Evolutionary conservation across 2,797 vertebrate genomes (phyloP).

Genomic region (Phoebastria nigripes): DNA sequence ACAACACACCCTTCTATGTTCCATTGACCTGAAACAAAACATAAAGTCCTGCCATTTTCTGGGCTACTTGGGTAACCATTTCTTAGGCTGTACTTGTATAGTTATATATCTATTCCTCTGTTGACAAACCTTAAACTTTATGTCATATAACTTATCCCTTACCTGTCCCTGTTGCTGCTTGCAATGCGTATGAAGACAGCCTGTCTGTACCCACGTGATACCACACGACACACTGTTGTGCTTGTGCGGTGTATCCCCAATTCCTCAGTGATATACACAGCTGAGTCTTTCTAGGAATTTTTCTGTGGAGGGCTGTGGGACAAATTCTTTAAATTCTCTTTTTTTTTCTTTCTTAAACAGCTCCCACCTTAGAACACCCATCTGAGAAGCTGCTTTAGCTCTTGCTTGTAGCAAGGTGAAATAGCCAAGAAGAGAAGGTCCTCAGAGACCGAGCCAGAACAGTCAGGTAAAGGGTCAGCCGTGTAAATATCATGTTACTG

Average conservation of each 20-base stretch:
- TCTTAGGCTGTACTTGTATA: not conserved
- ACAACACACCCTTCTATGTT: not conserved
- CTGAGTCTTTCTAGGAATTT: not conserved
- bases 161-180: not conserved
- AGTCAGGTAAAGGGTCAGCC: not conserved
- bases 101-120: not conserved
- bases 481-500: not conserved
- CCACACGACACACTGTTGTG: not conserved
- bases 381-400: not conserved
- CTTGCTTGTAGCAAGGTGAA: not conserved
- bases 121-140: not conserved
- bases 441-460: not conserved
- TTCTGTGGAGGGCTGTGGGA: not conserved
- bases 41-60: not conserved
- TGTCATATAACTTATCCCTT: not conserved
- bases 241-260: not conserved
- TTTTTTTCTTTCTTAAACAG: not conserved
- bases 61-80: not conserved
- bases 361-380: not conserved
- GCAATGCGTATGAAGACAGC: not conserved
- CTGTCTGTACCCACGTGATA: not conserved
- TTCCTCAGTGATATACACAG: not conserved
- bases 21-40: not conserved
- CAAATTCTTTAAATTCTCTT: not conserved
- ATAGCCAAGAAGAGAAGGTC: not conserved